phyloP scores from a whole-genome alignment of 2,113 vertebrate genomes.

The Anhinga anhinga region DNA sequence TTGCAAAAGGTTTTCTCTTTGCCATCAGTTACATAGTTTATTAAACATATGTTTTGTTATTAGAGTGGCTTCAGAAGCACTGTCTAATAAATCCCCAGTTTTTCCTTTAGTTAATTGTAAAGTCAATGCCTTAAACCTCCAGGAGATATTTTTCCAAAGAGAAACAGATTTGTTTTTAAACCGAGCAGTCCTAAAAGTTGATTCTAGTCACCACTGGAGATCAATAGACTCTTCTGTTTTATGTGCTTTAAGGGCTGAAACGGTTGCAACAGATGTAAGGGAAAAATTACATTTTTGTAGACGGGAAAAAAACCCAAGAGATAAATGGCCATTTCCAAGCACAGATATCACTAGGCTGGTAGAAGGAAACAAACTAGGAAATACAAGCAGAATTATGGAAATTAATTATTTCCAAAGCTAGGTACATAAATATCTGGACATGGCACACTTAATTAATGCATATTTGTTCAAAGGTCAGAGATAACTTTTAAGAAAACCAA shows the following conservation, averaged over 20 bases:
- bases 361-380: neutral
- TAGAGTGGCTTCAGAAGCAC: neutral
- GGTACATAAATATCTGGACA: neutral
- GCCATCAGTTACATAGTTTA: neutral
- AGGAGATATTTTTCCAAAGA: slow-evolving; percentile 1
- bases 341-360: neutral
- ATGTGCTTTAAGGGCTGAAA: slow-evolving; percentile 22
- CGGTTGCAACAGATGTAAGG: neutral
- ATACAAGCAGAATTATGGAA: neutral
- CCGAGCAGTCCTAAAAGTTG: neutral
- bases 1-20: neutral
- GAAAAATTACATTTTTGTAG: neutral
- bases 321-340: neutral
- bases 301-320: accelerated
- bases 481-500: slow-evolving; percentile 20
- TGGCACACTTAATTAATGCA: neutral
- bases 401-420: neutral
- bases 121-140: slow-evolving; percentile 10
- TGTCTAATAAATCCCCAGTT: neutral
- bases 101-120: neutral
- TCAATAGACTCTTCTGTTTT: slow-evolving; percentile 21
- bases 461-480: slow-evolving; percentile 24
- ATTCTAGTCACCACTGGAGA: slow-evolving; percentile 6
- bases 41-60: neutral
- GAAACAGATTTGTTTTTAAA: slow-evolving; percentile 1